A percentile compares a stretch with the other conserved stretches of the same genome.
Evolutionary conservation across 2,888 invertebrate genomes (phyloP).

Genomic region (Dendrolimus pini): DNA sequence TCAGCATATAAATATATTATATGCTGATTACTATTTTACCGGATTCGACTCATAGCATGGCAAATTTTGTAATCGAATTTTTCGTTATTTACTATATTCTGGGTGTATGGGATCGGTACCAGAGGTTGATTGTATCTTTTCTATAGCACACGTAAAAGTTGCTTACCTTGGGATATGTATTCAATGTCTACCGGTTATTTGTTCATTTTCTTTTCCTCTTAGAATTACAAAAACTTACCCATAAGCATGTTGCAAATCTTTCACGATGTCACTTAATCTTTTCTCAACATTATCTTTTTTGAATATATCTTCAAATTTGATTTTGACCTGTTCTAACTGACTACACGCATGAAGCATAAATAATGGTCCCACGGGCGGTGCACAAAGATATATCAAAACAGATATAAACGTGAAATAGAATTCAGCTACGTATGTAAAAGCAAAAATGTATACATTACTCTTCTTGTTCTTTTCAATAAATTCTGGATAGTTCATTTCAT

Average conservation of each 20-base stretch:
- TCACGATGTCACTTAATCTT: neutral
- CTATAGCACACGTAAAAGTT: too few relatives aligned
- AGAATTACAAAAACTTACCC: neutral
- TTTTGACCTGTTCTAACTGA: neutral
- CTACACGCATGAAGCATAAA: slow-evolving; percentile 1
- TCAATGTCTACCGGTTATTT: too few relatives aligned
- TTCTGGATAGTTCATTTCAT: neutral
- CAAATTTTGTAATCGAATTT: too few relatives aligned
- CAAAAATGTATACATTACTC: neutral
- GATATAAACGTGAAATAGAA: neutral
- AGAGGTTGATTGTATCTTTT: too few relatives aligned
- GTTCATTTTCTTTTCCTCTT: too few relatives aligned
- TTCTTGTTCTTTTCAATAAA: neutral
- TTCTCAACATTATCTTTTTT: neutral
- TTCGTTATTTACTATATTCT: too few relatives aligned
- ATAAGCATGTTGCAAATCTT: slow-evolving; percentile 1
- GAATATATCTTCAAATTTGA: neutral
- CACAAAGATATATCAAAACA: neutral
- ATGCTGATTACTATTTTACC: too few relatives aligned
- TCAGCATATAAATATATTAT: too few relatives aligned
- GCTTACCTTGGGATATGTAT: too few relatives aligned
- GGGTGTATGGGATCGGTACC: too few relatives aligned
- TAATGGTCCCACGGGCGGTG: neutral
- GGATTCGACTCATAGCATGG: too few relatives aligned
- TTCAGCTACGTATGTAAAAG: neutral